These are phyloP conservation scores for Hydroisotoma schaefferi DNA, from an alignment of 2,888 invertebrate genomes.

Conservation along the genomic window DNA sequence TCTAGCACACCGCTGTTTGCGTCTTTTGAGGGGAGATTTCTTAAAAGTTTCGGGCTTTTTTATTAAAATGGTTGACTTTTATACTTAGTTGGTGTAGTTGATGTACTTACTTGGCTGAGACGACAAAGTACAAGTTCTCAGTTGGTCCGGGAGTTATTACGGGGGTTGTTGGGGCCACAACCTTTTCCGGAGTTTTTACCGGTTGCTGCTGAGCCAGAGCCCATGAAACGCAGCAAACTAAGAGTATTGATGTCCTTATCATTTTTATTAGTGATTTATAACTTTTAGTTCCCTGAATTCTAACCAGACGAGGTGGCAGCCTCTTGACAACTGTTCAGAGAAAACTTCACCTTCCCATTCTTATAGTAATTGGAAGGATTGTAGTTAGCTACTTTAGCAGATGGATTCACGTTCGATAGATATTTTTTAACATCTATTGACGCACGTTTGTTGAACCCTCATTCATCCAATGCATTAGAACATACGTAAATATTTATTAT, in stretches of 20 bases:
- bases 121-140: slow-evolving; percentile 34
- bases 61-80: neutral
- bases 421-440: no score
- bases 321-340: no score
- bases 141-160: neutral
- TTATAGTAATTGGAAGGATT: no score
- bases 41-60: slow-evolving; percentile 5
- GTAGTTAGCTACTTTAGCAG: no score
- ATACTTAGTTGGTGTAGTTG: neutral
- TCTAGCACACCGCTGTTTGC: slow-evolving; percentile 26
- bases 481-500: no score
- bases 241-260: neutral
- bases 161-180: slow-evolving; percentile 9
- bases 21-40: slow-evolving; percentile 26
- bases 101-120: slow-evolving; percentile 35
- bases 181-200: neutral
- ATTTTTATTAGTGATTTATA: no score
- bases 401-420: no score
- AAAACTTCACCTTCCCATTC: no score
- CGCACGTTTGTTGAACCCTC: no score
- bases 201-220: neutral
- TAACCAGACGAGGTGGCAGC: no score
- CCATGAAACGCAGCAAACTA: neutral
- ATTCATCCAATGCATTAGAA: no score
- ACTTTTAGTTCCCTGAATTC: no score